Conservation (phyloP, 2,113 vertebrate genomes). For the Aptenodytes forsteri region DNA sequence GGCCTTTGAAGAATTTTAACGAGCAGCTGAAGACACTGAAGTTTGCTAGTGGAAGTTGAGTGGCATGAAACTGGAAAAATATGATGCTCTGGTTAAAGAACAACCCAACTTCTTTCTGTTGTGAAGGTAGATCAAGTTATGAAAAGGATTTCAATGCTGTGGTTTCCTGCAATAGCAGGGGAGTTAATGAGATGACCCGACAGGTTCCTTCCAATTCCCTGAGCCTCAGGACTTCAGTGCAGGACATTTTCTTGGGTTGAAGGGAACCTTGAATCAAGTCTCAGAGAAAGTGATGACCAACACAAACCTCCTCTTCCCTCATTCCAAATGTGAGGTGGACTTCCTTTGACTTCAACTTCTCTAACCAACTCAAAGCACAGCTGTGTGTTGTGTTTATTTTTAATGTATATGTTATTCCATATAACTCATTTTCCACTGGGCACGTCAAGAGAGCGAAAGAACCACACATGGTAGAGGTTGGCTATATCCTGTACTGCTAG, state of each 20-base stretch:
- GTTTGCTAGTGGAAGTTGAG: background rate
- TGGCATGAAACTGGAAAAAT: background rate
- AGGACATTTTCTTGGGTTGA: background rate
- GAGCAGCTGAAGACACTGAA: background rate
- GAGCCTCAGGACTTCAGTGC: background rate
- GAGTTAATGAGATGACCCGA: background rate
- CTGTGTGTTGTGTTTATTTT: background rate
- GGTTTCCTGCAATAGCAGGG: background rate
- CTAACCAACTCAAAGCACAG: background rate
- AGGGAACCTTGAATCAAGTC: background rate
- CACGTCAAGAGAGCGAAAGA: background rate
- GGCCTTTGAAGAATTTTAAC: background rate
- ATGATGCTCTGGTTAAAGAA: background rate
- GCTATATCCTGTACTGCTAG: background rate
- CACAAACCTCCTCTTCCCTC: background rate
- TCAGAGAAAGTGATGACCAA: background rate
- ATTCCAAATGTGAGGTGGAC: background rate
- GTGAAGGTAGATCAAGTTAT: background rate
- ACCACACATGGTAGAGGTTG: rapidly evolving
- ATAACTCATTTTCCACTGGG: background rate
- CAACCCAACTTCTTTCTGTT: background rate
- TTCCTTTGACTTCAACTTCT: background rate
- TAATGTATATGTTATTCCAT: background rate
- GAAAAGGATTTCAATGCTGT: background rate
- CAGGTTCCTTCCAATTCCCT: background rate